Base-by-base conservation (phyloP, 1,140 invertebrate species). In the Orussus abietinus region DNA sequence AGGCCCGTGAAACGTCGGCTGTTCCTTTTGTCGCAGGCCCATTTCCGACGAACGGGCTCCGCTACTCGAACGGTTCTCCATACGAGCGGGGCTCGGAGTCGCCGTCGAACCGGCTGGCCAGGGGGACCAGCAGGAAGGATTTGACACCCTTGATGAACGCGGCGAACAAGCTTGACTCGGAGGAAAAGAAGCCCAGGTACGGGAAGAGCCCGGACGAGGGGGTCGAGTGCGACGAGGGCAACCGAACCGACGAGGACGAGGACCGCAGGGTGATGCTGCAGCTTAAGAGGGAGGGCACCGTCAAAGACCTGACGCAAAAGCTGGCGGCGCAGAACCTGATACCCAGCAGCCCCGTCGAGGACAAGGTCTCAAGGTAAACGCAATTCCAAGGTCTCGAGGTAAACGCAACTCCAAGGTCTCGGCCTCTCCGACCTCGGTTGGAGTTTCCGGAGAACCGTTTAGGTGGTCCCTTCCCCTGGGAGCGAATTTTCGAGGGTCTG, bases 261-360 rank as follows among this genome's bases (percentile, higher is more conserved):
- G 79, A 82, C 55, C 70, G 77, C 51, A 77, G 76, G 49, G 72
- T 78, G 34, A 61, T 82, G 33, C 58, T 83, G 37, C 80, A 83
- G 46, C 57, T 84, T 38, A 83, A 83, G 62, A 75, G 82, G 36
- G 86, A 90, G 67, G 83, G 84, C 51, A 88, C 86, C 18, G 88
- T 91, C 15, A 89, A 88, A 73, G 88, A 92, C 75, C 72, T 92
- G 39, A 90, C 88, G 19, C 88, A 90, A 62, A 88, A 88, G 69
- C 69, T 92, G 48, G 82, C 83, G 13, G 87, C 78, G 63, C 80
- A 81, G 59, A 79, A 76, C 61, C 69, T 77, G 33, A 70, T 83
- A 58, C 73, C 80, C 20, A 78, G 66, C 38, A 84, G 79, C 46
- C 75, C 78, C 22, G 72, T 71, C 28, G 75, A 79, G 55, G 69